Conservation (phyloP, 2,113 vertebrate species). For the Hyaena hyaena region DNA sequence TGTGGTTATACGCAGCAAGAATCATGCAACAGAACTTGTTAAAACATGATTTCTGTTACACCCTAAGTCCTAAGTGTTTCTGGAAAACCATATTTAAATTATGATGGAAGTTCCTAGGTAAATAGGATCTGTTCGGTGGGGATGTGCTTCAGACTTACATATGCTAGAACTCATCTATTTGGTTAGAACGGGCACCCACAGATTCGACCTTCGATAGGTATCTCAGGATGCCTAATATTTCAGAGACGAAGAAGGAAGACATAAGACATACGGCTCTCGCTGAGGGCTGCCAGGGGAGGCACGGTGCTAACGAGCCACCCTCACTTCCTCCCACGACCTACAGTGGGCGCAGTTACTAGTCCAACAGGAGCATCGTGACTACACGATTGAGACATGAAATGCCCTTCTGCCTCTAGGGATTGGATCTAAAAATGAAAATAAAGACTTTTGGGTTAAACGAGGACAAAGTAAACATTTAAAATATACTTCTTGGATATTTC, state of each 20-base stretch:
- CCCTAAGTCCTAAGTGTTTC: conserved; percentile 19
- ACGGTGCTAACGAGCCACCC: neutral
- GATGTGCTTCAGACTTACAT: conserved; percentile 36
- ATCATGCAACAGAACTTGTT: neutral
- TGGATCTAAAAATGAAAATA: conserved; percentile 45
- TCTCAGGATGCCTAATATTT: neutral
- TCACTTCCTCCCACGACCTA: neutral
- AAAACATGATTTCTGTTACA: conserved; percentile 43
- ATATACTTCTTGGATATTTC: neutral
- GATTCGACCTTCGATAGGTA: neutral
- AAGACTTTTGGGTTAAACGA: conserved; percentile 4
- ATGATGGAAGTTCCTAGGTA: conserved; percentile 40
- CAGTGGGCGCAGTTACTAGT: neutral
- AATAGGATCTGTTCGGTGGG: neutral
- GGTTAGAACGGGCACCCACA: neutral
- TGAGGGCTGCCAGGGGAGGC: neutral
- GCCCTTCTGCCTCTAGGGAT: neutral
- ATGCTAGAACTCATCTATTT: conserved; percentile 8
- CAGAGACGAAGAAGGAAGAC: neutral
- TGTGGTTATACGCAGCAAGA: neutral
- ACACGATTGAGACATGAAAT: conserved; percentile 26
- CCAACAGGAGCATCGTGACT: conserved; percentile 4
- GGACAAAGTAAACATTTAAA: conserved; percentile 23
- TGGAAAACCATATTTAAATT: conserved; percentile 32
- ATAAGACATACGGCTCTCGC: neutral